These are phyloP conservation scores for Caenorhabditis brenneri DNA, from an alignment of 1,140 invertebrate species.

Conservation along the genomic window DNA sequence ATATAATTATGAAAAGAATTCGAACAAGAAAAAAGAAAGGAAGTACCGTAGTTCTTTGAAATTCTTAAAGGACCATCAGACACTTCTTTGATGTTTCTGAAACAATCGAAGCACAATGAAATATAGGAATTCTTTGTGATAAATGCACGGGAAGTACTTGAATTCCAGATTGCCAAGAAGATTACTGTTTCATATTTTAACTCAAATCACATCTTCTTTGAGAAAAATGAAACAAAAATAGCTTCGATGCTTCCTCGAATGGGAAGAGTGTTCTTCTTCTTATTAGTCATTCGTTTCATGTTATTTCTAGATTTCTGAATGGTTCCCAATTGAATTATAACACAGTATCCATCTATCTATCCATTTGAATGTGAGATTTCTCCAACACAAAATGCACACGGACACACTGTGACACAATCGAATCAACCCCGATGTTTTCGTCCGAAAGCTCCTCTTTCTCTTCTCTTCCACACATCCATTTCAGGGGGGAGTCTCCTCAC, in stretches of 20 bases:
- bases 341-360: neutral
- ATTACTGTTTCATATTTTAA: too few relatives aligned
- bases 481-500: neutral
- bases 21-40: neutral
- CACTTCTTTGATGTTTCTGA: too few relatives aligned
- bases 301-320: neutral
- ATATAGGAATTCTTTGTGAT: too few relatives aligned
- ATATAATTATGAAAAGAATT: constrained; percentile 15
- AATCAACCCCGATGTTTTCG: constrained; percentile 14
- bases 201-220: too few relatives aligned
- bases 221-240: neutral
- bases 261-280: neutral
- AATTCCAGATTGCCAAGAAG: too few relatives aligned
- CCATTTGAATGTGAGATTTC: neutral
- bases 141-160: too few relatives aligned
- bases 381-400: neutral
- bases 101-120: too few relatives aligned
- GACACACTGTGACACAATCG: neutral
- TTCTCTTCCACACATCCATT: constrained; percentile 22
- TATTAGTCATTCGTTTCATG: neutral
- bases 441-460: neutral
- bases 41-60: neutral
- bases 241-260: neutral
- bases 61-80: too few relatives aligned
- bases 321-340: constrained; percentile 15